A percentile compares a stretch with the other conserved stretches of the same genome.
Evolutionary conservation across 2,888 invertebrate genomes (phyloP).

Genomic region (Fragum whitleyi): DNA sequence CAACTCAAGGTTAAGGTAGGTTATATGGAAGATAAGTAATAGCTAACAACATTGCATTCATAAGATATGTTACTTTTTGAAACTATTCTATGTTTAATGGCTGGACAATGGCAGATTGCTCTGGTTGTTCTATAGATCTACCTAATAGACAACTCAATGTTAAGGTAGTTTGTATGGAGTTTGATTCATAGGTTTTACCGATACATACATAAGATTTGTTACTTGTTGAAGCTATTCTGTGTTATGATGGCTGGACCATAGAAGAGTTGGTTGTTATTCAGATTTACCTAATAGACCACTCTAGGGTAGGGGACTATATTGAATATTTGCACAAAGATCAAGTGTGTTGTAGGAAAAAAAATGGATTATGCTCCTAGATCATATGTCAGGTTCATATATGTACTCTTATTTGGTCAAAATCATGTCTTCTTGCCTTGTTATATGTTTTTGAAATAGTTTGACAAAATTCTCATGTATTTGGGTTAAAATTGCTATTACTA

Average conservation of each 20-base stretch:
- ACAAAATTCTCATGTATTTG: no score
- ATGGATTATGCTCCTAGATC: no score
- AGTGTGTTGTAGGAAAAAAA: no score
- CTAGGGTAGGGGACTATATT: constrained; percentile 94
- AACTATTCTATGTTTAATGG: constrained; percentile 93
- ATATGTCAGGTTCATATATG: no score
- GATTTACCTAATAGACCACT: constrained; percentile 94
- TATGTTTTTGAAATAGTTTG: no score
- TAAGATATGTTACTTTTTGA: constrained; percentile 96
- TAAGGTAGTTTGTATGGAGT: constrained; percentile 90
- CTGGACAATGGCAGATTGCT: constrained; percentile 93
- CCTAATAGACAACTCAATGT: constrained; percentile 95
- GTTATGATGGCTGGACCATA: constrained; percentile 92
- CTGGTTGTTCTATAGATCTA: constrained; percentile 92
- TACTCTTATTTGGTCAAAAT: no score
- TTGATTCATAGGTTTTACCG: no score
- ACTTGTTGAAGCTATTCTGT: constrained; percentile 95
- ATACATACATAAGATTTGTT: constrained; percentile 89
- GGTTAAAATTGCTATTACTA: no score
- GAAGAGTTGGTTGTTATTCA: constrained; percentile 89
- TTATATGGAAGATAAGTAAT: no score
- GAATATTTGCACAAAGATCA: not conserved
- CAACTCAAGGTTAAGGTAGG: constrained; percentile 95
- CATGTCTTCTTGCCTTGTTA: no score
- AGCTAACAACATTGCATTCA: not conserved